phyloP scores from a whole-genome alignment of 2,888 invertebrate species.

The Orchesellides sinensis region DNA sequence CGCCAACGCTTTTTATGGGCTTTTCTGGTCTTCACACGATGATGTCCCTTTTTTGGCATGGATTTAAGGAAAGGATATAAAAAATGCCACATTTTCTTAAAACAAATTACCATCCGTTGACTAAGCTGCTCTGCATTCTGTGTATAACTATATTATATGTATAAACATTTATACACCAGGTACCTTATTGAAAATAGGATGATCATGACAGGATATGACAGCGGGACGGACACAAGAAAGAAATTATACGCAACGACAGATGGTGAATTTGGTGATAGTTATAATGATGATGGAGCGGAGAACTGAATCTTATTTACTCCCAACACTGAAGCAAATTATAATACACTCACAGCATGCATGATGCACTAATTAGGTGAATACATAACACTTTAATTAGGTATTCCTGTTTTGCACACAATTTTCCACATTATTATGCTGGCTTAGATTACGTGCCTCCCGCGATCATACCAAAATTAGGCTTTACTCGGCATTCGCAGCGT shows the following conservation, averaged over 20 bases:
- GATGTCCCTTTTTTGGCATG: background rate
- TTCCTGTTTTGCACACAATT: background rate
- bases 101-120: no score
- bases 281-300: background rate
- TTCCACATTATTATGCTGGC: background rate
- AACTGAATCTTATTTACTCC: background rate
- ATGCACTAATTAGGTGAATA: slow-evolving; percentile 22
- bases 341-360: background rate
- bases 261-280: slow-evolving; percentile 5
- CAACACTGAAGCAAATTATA: background rate
- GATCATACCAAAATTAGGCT: no score
- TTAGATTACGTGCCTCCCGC: background rate
- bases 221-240: background rate
- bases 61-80: background rate
- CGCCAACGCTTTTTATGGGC: no score
- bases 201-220: background rate
- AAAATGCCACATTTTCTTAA: no score
- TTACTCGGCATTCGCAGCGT: background rate
- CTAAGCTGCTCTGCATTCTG: no score
- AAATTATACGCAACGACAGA: slow-evolving; percentile 6
- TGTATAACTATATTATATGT: no score
- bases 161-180: background rate
- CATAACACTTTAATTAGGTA: slow-evolving; percentile 37
- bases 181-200: background rate
- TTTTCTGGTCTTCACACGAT: no score